Evolutionary conservation across 2,113 vertebrate genomes (phyloP), one percentile per base, ranked within the genome.

Genomic region (Talpa occidentalis): DNA sequence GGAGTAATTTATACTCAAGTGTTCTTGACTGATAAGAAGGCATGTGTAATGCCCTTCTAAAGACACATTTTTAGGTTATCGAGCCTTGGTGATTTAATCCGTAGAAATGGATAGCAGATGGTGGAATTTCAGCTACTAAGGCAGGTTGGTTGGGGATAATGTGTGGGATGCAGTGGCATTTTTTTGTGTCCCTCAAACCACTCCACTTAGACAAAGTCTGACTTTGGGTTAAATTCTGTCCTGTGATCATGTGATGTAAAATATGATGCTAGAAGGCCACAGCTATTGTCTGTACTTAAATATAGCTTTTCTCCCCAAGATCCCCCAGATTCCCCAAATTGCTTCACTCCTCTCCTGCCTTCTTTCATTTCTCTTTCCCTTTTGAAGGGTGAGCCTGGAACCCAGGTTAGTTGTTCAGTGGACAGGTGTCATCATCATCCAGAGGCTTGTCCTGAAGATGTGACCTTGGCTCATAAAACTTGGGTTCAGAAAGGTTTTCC

Each of bases 1-100:
- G 28, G 79, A 77, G 84, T 95, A 87, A 94, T 77, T 90, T 91
- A 90, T 81, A 77, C 83, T 66, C 72, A 47, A 42, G 76, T 44
- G 52, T 87, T 70, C 76, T 93, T 92, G 83, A 86, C 85, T 90
- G 93, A 95, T 87, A 95, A 87, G 83, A 94, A 87, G 37, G 49
- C 52, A 44, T 30, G 37, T 44, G 44, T 81, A 90, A 32, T 84
- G 37, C 81, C 24, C 69, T 94, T 81, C 32, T n/a, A 44, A 56
- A 56, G 91, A 56, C 42, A 35, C 66, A 40, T 83, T 96, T 95
- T 89, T 56, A 93, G 35, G 64, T 74, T 81, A 64, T 73, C 78
- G 49, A 80, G 72, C 70, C 24, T 16, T 60, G 22, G 67, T 0
- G 40, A 81, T 88, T 85, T 91, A 90, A 84, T 88, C 81, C 82